Evolutionary conservation across 2,888 invertebrate genomes (phyloP).

Genomic region (Luffia ferchaultella): DNA sequence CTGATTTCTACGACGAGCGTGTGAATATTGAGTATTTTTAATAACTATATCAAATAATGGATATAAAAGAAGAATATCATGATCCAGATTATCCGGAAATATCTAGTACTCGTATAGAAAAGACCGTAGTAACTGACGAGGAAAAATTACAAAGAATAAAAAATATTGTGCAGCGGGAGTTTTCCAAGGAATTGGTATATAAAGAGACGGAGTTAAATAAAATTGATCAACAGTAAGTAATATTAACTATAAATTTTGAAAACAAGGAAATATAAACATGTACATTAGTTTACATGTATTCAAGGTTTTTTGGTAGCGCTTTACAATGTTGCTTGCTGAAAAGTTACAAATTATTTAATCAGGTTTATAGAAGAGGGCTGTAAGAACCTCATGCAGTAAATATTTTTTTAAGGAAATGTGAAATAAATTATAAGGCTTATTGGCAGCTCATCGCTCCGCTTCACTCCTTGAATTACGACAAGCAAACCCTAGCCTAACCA

Average conservation of each 20-base stretch:
- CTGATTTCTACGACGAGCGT: background rate
- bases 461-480: no score
- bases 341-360: no score
- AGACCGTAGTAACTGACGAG: constrained; percentile 32
- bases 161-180: constrained; percentile 74
- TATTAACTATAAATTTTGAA: constrained; percentile 6
- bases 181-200: constrained; percentile 71
- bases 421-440: no score
- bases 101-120: constrained; percentile 23
- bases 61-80: constrained; percentile 57
- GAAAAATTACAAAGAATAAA: constrained; percentile 59
- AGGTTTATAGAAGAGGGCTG: no score
- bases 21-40: background rate
- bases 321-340: no score
- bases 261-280: no score
- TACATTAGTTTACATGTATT: no score
- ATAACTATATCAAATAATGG: constrained; percentile 27
- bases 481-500: no score
- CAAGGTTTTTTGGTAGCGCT: no score
- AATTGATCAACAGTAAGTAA: constrained; percentile 71
- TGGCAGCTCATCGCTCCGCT: no score
- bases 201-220: constrained; percentile 76
- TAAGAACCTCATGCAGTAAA: no score
- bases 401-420: no score
- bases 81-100: constrained; percentile 67